phyloP scores from a whole-genome alignment of 2,888 invertebrate species.

The Antitype chi region DNA sequence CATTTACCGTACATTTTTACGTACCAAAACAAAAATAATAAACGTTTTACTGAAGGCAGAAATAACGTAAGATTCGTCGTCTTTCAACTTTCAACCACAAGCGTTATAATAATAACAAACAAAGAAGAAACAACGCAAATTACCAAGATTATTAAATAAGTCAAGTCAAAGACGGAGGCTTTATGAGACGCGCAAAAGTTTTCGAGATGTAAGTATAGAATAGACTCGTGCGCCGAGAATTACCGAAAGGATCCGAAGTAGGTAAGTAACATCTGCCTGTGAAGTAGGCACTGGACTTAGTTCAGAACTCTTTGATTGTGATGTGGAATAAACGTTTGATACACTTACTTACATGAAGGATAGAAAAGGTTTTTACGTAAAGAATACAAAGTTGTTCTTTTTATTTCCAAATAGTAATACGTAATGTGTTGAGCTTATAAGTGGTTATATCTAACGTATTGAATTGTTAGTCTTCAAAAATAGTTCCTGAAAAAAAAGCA shows the following conservation, averaged over 20 bases:
- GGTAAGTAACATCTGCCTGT: constrained; percentile 37
- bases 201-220: constrained; percentile 8
- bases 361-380: background rate
- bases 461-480: background rate
- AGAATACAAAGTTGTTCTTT: background rate
- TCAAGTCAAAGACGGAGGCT: constrained; percentile 39
- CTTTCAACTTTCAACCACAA: constrained; percentile 29
- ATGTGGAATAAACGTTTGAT: constrained; percentile 18
- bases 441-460: background rate
- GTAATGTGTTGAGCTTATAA: too few relatives aligned
- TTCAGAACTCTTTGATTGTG: constrained; percentile 46
- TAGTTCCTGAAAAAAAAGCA: background rate
- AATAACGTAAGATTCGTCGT: background rate
- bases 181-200: constrained; percentile 30
- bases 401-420: constrained; percentile 2
- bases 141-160: constrained; percentile 53
- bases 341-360: background rate
- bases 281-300: constrained; percentile 22
- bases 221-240: constrained; percentile 30
- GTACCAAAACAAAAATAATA: constrained; percentile 7
- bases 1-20: background rate
- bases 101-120: constrained; percentile 37
- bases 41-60: background rate
- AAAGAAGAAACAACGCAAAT: constrained; percentile 45
- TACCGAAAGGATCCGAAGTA: constrained; percentile 34